phyloP scores from a whole-genome alignment of 2,113 vertebrate species.

The Clarias gariepinus region DNA sequence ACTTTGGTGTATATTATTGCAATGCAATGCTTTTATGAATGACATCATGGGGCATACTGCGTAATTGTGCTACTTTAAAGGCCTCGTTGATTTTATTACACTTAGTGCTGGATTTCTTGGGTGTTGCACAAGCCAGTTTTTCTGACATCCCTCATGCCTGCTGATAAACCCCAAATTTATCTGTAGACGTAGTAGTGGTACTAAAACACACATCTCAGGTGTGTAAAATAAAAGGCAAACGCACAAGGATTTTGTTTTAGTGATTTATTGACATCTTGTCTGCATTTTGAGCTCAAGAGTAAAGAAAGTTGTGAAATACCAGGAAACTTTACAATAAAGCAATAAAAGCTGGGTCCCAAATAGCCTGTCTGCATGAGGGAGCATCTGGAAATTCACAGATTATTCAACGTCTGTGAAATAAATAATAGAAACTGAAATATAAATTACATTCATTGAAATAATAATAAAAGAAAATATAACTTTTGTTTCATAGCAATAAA shows the following conservation, averaged over 20 bases:
- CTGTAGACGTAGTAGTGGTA: constrained; percentile 33
- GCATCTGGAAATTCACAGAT: constrained; percentile 40
- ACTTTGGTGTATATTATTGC: not conserved
- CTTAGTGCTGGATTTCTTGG: not conserved
- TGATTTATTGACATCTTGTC: not conserved
- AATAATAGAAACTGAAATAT: constrained; percentile 37
- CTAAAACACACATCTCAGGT: not conserved
- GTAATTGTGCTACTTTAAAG: not conserved
- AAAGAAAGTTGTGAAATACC: not conserved
- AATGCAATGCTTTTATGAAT: not conserved
- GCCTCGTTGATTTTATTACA: not conserved
- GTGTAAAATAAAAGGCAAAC: not conserved
- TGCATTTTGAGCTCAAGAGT: not conserved
- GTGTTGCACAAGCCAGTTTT: constrained; percentile 64
- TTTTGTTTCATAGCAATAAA: constrained; percentile 44
- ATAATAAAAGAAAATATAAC: constrained; percentile 41
- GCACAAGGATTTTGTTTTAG: not conserved
- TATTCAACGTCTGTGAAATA: constrained; percentile 56
- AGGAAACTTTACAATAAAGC: constrained; percentile 15
- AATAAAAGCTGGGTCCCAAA: constrained; percentile 16
- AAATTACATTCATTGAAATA: constrained; percentile 11
- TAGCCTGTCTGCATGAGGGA: constrained; percentile 34
- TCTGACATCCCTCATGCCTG: constrained; percentile 40
- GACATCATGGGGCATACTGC: not conserved
- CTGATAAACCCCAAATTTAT: constrained; percentile 53